phyloP scores from a whole-genome alignment of 2,113 vertebrate genomes.

The Tetrax tetrax region DNA sequence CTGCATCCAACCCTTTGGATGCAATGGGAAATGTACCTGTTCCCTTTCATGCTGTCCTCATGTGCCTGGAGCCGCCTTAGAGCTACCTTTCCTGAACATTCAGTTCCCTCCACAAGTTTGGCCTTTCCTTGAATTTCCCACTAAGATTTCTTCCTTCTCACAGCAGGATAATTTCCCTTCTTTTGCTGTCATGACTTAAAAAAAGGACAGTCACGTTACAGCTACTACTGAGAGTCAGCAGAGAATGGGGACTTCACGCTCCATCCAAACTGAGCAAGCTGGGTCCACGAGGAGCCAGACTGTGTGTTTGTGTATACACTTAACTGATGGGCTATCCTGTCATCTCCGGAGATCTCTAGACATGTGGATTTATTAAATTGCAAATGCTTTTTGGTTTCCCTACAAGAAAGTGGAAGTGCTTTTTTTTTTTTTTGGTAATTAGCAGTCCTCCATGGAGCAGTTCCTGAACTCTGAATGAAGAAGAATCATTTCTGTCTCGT shows the following conservation, averaged over 20 bases:
- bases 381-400: not conserved
- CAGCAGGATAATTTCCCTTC: not conserved
- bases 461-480: not conserved
- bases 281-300: not conserved
- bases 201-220: not conserved
- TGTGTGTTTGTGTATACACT: not conserved
- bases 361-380: not conserved
- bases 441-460: not conserved
- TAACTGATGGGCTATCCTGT: not conserved
- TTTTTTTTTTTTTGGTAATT: not conserved
- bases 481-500: not conserved
- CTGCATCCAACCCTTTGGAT: not conserved
- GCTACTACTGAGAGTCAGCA: not conserved
- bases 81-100: not conserved
- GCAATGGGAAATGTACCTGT: rapidly evolving
- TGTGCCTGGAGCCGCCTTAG: not conserved
- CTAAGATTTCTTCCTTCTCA: not conserved
- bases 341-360: not conserved
- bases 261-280: not conserved
- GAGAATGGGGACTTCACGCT: not conserved
- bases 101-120: not conserved
- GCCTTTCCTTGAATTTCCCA: not conserved
- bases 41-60: not conserved
- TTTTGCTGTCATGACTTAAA: not conserved
- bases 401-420: not conserved